Percentiles rank a stretch among this genome's conserved stretches.
Conservation (phyloP, 37 sponge, comb jelly and placozoan genomes). For the Agelas oroides region DNA sequence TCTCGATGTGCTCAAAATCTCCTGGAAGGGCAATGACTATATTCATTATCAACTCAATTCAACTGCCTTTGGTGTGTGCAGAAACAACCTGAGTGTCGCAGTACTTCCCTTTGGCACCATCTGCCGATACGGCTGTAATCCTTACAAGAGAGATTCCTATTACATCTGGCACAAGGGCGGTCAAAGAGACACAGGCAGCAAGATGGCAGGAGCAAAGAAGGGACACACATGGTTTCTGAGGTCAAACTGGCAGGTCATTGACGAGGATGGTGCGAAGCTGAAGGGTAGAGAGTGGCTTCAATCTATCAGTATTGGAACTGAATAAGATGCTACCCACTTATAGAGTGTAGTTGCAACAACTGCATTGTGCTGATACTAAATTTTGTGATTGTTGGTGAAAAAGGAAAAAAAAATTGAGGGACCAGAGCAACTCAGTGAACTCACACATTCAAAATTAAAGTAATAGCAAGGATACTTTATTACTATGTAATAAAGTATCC, state of each 20-base stretch:
- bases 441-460: too few relatives aligned
- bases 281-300: conserved; percentile 25
- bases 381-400: too few relatives aligned
- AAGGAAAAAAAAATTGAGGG: too few relatives aligned
- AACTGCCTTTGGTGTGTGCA: not conserved
- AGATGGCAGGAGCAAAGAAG: conserved; percentile 17
- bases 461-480: too few relatives aligned
- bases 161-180: conserved; percentile 65
- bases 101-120: conserved; percentile 29
- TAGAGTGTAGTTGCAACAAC: too few relatives aligned
- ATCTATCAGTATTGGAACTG: not conserved
- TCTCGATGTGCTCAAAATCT: conserved; percentile 24
- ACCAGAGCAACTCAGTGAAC: too few relatives aligned
- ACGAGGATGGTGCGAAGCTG: not conserved
- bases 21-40: conserved; percentile 7
- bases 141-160: not conserved
- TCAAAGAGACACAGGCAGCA: not conserved
- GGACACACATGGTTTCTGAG: conserved; percentile 42
- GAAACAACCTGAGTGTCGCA: conserved; percentile 42
- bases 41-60: not conserved
- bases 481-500: too few relatives aligned
- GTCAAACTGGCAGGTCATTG: conserved; percentile 15
- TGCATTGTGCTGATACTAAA: too few relatives aligned
- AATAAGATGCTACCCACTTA: too few relatives aligned
- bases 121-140: conserved; percentile 33